Evolutionary conservation across 1,140 invertebrate genomes (phyloP).

Genomic region (Drosophila eugracilis): DNA sequence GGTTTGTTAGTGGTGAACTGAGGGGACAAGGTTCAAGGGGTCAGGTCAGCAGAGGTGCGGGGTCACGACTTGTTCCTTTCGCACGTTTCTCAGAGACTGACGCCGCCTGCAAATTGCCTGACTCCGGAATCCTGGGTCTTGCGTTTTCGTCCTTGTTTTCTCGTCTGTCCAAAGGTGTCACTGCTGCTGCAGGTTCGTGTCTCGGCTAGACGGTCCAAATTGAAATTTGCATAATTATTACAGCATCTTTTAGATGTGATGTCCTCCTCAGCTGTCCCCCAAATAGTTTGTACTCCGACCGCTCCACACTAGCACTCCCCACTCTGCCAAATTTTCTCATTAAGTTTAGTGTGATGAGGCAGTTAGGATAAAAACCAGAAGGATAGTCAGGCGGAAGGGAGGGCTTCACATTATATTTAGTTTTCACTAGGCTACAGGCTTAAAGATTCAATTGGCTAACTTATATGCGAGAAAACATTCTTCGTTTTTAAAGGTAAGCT

Average conservation of each 20-base stretch:
- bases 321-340: constrained; percentile 56
- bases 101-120: constrained; percentile 66
- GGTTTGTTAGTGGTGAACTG: neutral
- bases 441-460: neutral
- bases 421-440: constrained; percentile 17
- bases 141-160: constrained; percentile 21
- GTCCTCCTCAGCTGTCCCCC: constrained; percentile 2
- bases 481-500: too few relatives aligned
- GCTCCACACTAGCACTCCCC: neutral
- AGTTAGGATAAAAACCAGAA: constrained; percentile 35
- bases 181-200: constrained; percentile 55
- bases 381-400: neutral
- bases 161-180: constrained; percentile 44
- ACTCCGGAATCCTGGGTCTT: neutral
- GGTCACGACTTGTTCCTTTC: constrained; percentile 58
- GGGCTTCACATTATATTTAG: constrained; percentile 1
- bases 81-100: constrained; percentile 60
- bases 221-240: constrained; percentile 79
- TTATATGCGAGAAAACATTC: too few relatives aligned
- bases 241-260: constrained; percentile 40
- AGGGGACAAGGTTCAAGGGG: neutral
- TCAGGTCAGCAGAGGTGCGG: constrained; percentile 33
- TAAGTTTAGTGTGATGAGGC: constrained; percentile 67
- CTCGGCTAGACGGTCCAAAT: constrained; percentile 44
- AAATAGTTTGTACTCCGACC: constrained; percentile 29